Percentiles rank a stretch among this genome's conserved stretches.
Conservation (phyloP, 1,140 invertebrate genomes). For the Notospermus geniculatus region DNA sequence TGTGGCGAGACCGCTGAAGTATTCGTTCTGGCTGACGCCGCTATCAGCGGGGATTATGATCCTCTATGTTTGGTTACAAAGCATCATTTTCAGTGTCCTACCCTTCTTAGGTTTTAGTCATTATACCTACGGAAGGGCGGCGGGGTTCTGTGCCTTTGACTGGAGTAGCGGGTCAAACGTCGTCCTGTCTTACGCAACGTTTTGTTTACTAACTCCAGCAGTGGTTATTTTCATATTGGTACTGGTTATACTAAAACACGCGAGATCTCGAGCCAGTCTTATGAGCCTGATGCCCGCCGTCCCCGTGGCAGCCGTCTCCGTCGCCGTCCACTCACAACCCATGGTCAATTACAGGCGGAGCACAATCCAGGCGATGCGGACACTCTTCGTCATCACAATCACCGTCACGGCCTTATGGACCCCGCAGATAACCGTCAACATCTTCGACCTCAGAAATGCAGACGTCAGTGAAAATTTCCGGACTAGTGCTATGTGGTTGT, state of each 20-base stretch:
- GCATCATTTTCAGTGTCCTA: background rate
- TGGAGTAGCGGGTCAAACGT: background rate
- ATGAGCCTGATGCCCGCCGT: background rate
- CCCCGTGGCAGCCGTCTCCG: background rate
- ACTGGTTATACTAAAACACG: background rate
- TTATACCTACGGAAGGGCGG: constrained; percentile 4
- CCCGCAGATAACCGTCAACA: background rate
- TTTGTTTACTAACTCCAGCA: background rate
- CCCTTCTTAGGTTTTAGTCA: background rate
- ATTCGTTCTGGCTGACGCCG: constrained; percentile 1
- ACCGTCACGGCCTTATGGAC: background rate
- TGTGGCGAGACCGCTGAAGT: background rate
- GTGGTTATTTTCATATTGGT: background rate
- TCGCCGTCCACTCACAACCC: background rate
- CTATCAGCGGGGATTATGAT: background rate
- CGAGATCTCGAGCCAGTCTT: background rate
- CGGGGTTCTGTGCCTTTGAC: background rate
- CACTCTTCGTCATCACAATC: background rate
- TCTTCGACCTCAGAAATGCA: background rate
- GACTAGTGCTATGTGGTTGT: background rate
- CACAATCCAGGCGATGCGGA: constrained; percentile 5
- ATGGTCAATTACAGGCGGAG: constrained; percentile 8
- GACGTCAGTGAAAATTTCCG: background rate
- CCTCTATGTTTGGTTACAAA: constrained; percentile 6
- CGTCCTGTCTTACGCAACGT: background rate